Conservation (phyloP, 2,113 vertebrate genomes). For the Chroicocephalus ridibundus region DNA sequence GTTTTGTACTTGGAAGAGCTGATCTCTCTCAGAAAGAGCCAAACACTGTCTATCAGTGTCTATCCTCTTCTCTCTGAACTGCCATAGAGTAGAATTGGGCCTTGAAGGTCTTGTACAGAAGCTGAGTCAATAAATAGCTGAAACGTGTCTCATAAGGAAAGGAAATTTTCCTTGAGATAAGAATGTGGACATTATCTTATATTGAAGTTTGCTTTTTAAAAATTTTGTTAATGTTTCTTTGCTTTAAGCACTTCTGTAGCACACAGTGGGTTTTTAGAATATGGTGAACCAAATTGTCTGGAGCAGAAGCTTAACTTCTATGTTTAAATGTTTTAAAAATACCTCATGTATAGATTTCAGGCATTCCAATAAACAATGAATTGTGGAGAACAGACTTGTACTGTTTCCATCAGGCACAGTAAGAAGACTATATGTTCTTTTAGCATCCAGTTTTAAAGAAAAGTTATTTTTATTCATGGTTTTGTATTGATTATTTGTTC, state of each 20-base stretch:
- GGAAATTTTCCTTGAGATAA: neutral
- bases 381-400: conserved; percentile 51
- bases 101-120: neutral
- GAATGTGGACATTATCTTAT: neutral
- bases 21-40: neutral
- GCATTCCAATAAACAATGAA: conserved; percentile 64
- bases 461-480: conserved; percentile 74
- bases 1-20: neutral
- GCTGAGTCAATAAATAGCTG: neutral
- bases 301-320: conserved; percentile 47
- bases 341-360: conserved; percentile 61
- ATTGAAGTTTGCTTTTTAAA: neutral
- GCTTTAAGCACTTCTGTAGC: conserved; percentile 1
- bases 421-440: conserved; percentile 65
- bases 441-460: conserved; percentile 68
- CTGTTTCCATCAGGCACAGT: conserved; percentile 46
- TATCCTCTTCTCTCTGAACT: neutral
- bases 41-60: neutral
- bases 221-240: neutral
- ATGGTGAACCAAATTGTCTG: conserved; percentile 18
- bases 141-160: neutral
- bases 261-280: neutral
- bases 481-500: conserved; percentile 73
- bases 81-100: neutral
- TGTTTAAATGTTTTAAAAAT: conserved; percentile 66